Base-by-base conservation (phyloP, 2,888 invertebrate species). In the Drosophila mercatorum region DNA sequence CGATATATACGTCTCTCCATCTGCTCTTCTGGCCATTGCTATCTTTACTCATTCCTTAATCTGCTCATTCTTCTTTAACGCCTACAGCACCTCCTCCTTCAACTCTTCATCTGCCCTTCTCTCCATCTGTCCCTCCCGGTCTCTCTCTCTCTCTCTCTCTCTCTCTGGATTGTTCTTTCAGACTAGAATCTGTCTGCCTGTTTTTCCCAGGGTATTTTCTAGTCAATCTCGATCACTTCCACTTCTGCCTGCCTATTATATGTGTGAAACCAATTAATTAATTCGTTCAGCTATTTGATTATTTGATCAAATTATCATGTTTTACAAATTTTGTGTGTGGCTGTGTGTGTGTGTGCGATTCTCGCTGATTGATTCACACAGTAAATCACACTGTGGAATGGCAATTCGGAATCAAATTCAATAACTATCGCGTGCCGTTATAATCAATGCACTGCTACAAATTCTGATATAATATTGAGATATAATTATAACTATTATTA, bases 301-400 rank as follows among this genome's bases (percentile, higher is more conserved):
- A 69, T 72, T 65, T 74, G 57, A 60, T 72, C 56, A 67, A 61
- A 68, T 67, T 58, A 70, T 75, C 38, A 80, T 41, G 52, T 59
- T 76, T 76, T 68, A 70, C 61, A 77, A 8, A 62, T n/a, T 6
- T 34, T 38, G n/a, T 63, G 44, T 51, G 65, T 10, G 56, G 22
- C 22, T 44, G 28, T 65, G 47, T 51, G 64, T 6, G 56, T 44
- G 28, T 65, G 47, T 51, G 64, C 5, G 41, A n/a, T 8, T n/a
- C 52, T 40, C 61, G 51, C 51, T 70, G 86, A 88, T 88, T 85
- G 83, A 83, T 83, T 72, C 60, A 12, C 40, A 31, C 62, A 59
- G 79, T 61, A 64, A 79, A 70, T 71, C 26, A 52, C 46, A 36
- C 55, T n/a, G 36, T 60, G 62, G 63, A 69, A 46, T 57, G 43